A percentile compares a stretch with the other conserved stretches of the same genome.
phyloP scores from a whole-genome alignment of 2,113 vertebrate genomes.

The Rhadina sibilatrix region DNA sequence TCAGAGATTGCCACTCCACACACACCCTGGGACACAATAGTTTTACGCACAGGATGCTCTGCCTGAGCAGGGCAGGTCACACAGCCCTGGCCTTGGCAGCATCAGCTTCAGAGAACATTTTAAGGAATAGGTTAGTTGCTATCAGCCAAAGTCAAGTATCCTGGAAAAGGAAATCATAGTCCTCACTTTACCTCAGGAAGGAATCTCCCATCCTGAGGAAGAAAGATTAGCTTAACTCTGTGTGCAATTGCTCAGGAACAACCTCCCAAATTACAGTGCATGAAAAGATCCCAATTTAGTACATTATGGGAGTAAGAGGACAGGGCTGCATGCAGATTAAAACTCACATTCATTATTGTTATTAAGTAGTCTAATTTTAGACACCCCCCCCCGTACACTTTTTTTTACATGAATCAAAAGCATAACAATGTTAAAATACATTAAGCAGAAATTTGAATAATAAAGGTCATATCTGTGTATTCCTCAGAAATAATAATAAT shows the following conservation, averaged over 20 bases:
- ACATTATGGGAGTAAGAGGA: constrained; percentile 51
- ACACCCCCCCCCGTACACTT: accelerated
- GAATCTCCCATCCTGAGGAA: constrained; percentile 83
- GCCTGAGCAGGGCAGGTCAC: constrained; percentile 51
- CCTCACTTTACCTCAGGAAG: constrained; percentile 73
- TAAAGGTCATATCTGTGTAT: constrained; percentile 36
- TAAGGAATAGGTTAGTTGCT: constrained; percentile 57
- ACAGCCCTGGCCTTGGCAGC: constrained; percentile 19
- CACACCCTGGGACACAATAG: constrained; percentile 70
- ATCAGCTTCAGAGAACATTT: constrained; percentile 19
- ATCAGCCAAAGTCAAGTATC: constrained; percentile 77
- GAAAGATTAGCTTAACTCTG: constrained; percentile 73
- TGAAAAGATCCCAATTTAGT: constrained; percentile 65
- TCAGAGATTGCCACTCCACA: neutral
- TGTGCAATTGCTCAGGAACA: constrained; percentile 53
- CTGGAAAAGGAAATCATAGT: constrained; percentile 77
- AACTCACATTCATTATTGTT: constrained; percentile 72
- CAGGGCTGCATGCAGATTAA: constrained; percentile 58
- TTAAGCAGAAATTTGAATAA: constrained; percentile 68
- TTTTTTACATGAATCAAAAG: constrained; percentile 56
- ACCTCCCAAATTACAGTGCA: constrained; percentile 65
- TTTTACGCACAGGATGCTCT: constrained; percentile 79
- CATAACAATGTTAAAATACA: constrained; percentile 37
- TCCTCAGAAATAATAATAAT: constrained; percentile 36
- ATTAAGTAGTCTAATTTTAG: constrained; percentile 74